Evolutionary conservation across 2,888 invertebrate species (phyloP).

Genomic region (Notocelia uddmanniana): DNA sequence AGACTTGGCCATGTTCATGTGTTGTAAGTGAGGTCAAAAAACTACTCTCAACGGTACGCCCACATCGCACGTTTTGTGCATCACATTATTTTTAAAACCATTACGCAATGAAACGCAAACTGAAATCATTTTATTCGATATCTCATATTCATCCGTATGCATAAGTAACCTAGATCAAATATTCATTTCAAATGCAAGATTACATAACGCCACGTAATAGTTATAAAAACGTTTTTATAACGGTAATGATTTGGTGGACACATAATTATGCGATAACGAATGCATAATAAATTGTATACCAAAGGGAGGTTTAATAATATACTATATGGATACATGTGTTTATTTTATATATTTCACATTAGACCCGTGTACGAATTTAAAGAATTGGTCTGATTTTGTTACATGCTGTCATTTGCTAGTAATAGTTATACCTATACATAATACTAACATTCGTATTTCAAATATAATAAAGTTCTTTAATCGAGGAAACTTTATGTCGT

Average conservation of each 20-base stretch:
- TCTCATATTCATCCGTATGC: conserved; percentile 22
- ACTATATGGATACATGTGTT: neutral
- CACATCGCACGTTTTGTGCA: neutral
- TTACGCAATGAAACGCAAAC: conserved; percentile 15
- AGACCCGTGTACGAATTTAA: no score
- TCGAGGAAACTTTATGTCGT: no score
- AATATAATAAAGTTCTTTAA: no score
- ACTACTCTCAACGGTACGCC: conserved; percentile 12
- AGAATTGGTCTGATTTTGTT: no score
- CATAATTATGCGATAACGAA: conserved; percentile 24
- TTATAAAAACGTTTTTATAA: conserved; percentile 30
- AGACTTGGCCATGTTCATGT: neutral
- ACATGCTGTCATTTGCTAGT: no score
- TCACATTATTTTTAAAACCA: neutral
- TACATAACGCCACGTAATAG: conserved; percentile 18
- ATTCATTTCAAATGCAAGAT: neutral
- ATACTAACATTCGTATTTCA: no score
- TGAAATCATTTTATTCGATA: conserved; percentile 1
- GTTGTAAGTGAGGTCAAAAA: conserved; percentile 8
- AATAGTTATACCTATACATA: no score
- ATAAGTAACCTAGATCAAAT: conserved; percentile 39
- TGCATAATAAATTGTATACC: conserved; percentile 12
- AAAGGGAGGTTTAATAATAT: conserved; percentile 23
- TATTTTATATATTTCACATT: no score
- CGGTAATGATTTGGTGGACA: neutral